Evolutionary conservation across 1,140 invertebrate species (phyloP).

Genomic region (Cyrtorhinus lividipennis): DNA sequence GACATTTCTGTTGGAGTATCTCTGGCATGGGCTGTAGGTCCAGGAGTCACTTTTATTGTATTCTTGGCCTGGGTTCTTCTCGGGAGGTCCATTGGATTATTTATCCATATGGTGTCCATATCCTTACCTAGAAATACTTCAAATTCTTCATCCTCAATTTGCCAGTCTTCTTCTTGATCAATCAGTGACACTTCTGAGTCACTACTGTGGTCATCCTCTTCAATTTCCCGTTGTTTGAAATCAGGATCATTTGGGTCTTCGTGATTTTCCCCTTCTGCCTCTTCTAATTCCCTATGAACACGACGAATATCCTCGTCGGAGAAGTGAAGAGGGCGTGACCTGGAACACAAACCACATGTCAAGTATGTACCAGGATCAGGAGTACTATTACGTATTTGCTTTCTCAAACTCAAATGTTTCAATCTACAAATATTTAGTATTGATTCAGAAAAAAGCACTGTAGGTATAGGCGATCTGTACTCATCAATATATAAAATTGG

Average conservation of each 20-base stretch:
- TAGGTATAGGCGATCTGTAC: too few relatives aligned
- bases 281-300: neutral
- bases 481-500: too few relatives aligned
- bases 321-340: too few relatives aligned
- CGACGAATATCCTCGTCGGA: too few relatives aligned
- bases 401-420: conserved; percentile 2
- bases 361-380: too few relatives aligned
- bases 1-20: neutral
- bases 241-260: neutral
- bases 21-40: neutral
- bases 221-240: neutral
- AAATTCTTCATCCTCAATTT: neutral
- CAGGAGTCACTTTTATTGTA: neutral
- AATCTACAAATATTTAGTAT: too few relatives aligned
- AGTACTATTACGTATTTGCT: neutral
- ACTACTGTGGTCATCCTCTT: neutral
- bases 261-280: neutral
- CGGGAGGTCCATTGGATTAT: neutral
- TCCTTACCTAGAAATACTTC: neutral
- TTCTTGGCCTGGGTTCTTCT: neutral
- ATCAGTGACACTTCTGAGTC: neutral
- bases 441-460: too few relatives aligned
- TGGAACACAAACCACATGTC: too few relatives aligned
- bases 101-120: neutral
- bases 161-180: neutral